phyloP scores from a whole-genome alignment of 2,113 vertebrate genomes.

The Bettongia penicillata region DNA sequence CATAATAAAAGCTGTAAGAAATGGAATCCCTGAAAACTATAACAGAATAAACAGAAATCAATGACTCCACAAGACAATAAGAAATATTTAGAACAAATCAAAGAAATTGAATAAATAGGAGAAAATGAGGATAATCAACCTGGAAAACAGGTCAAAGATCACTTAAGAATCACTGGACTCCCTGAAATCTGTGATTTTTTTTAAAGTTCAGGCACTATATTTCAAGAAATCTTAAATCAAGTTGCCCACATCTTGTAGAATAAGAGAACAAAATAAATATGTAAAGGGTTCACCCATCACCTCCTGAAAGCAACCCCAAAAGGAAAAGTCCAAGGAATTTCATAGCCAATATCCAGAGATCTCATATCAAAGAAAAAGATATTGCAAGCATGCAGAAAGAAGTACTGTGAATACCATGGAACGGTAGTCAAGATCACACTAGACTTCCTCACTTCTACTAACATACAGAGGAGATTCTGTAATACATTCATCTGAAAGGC shows the following conservation, averaged over 20 bases:
- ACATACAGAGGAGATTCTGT: background rate
- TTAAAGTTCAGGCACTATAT: background rate
- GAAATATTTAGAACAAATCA: background rate
- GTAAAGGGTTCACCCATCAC: background rate
- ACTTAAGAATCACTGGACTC: background rate
- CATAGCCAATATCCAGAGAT: background rate
- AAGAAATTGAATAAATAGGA: background rate
- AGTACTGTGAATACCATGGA: background rate
- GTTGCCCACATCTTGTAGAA: background rate
- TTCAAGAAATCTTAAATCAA: background rate
- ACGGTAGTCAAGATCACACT: background rate
- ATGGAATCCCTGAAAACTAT: background rate
- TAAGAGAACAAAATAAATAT: background rate
- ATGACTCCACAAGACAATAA: background rate
- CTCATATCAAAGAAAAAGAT: background rate
- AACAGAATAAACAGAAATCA: background rate
- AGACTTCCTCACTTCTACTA: background rate
- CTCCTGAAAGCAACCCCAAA: background rate
- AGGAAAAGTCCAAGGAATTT: background rate
- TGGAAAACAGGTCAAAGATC: background rate
- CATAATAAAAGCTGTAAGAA: background rate
- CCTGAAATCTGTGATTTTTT: background rate
- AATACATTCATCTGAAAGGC: background rate
- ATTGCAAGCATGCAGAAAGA: background rate
- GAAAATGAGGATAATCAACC: background rate